Conservation (phyloP, 2,113 vertebrate species). For the Lasiurus borealis region DNA sequence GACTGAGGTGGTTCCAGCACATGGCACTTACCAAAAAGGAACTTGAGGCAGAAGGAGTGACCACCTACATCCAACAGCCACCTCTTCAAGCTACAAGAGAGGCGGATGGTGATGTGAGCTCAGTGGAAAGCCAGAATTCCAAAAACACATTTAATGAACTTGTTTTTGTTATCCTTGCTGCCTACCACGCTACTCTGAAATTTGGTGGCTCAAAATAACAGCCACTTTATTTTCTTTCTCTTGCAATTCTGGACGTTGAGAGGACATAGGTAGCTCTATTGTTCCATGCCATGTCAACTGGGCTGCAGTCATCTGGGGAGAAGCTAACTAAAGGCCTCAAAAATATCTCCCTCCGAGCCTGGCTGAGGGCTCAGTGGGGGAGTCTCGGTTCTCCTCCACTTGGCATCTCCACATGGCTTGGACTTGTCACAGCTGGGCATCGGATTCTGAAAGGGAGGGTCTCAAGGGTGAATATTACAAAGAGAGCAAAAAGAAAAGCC, state of each 20-base stretch:
- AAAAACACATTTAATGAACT: neutral
- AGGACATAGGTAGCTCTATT: neutral
- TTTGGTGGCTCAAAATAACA: neutral
- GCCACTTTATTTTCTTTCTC: neutral
- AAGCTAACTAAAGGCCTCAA: neutral
- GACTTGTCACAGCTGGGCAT: neutral
- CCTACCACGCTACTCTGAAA: neutral
- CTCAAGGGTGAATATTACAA: neutral
- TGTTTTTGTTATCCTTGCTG: neutral
- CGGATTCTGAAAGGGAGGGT: neutral
- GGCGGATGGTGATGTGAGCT: rapidly evolving
- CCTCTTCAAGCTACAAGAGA: neutral
- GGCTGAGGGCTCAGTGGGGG: neutral
- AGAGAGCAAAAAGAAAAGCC: neutral
- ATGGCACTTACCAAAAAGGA: neutral
- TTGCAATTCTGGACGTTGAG: neutral
- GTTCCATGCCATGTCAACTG: rapidly evolving
- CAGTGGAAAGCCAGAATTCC: neutral
- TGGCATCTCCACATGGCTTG: neutral
- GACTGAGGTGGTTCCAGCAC: neutral
- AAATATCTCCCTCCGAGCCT: rapidly evolving
- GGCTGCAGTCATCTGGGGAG: neutral
- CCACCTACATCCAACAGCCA: rapidly evolving
- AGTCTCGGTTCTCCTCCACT: rapidly evolving
- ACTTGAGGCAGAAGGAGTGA: neutral